Conservation (phyloP, 1,140 invertebrate genomes). For the Zaprionus inermis region DNA sequence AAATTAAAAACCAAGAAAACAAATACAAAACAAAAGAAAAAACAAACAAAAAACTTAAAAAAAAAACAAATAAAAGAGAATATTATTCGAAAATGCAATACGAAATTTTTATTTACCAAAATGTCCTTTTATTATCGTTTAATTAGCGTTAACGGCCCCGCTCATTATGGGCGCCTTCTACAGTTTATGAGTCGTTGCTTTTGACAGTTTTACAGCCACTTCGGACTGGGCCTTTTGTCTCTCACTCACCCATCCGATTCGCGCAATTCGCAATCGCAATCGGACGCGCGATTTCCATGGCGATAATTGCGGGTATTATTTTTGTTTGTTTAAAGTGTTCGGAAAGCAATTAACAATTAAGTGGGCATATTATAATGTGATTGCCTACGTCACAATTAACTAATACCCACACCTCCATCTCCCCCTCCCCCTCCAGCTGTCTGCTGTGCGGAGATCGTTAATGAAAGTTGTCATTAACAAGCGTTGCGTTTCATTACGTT, state of each 20-base stretch:
- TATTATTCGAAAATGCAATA: constrained; percentile 63
- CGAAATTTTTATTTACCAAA: constrained; percentile 40
- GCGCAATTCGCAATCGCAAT: constrained; percentile 10
- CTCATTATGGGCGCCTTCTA: constrained; percentile 11
- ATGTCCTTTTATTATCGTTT: constrained; percentile 75
- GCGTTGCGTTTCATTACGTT: constrained; percentile 53
- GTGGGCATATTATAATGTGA: constrained; percentile 69
- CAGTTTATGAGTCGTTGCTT: constrained; percentile 58
- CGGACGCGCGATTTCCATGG: constrained; percentile 39
- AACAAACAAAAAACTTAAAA: constrained; percentile 65
- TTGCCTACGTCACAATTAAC: constrained; percentile 70
- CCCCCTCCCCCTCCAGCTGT: background rate
- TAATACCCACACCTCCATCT: constrained; percentile 47
- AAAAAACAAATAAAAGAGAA: constrained; percentile 78
- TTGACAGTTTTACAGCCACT: constrained; percentile 70
- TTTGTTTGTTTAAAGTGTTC: constrained; percentile 76
- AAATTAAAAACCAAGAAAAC: constrained; percentile 70
- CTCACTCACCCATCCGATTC: constrained; percentile 13
- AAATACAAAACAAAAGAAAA: constrained; percentile 55
- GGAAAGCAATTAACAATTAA: constrained; percentile 78
- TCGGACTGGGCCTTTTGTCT: constrained; percentile 38
- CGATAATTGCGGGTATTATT: constrained; percentile 65
- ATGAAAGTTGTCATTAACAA: constrained; percentile 70
- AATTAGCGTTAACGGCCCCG: constrained; percentile 57
- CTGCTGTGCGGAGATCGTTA: constrained; percentile 46